Evolutionary conservation across 1,140 invertebrate genomes (phyloP).

Genomic region (Plectrocnemia conspersa): DNA sequence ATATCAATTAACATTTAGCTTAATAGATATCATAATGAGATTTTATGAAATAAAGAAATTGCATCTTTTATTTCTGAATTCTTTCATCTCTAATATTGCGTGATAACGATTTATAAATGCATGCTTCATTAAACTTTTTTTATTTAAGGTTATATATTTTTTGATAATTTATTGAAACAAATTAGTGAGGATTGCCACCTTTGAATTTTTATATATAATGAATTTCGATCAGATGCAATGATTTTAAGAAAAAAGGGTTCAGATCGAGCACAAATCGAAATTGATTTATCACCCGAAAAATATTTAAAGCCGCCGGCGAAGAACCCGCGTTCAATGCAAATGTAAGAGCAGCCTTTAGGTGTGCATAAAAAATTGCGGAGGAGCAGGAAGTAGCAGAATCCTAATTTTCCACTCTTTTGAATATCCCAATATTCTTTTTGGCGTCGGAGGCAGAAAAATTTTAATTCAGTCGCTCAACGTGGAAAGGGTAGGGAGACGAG

Average conservation of each 20-base stretch:
- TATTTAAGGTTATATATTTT: too few relatives aligned
- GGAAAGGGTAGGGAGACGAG: slow-evolving; percentile 8
- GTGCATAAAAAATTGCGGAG: slow-evolving; percentile 22
- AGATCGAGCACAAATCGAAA: slow-evolving; percentile 12
- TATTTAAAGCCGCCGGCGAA: slow-evolving; percentile 28
- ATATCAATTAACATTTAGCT: too few relatives aligned
- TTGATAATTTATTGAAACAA: too few relatives aligned
- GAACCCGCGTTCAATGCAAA: slow-evolving; percentile 32
- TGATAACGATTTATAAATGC: too few relatives aligned
- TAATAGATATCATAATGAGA: too few relatives aligned
- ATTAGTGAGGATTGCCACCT: too few relatives aligned
- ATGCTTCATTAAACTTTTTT: too few relatives aligned
- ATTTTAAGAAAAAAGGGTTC: slow-evolving; percentile 6
- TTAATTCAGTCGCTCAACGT: slow-evolving; percentile 29
- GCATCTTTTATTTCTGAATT: too few relatives aligned
- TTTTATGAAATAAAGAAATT: too few relatives aligned
- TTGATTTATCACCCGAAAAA: slow-evolving; percentile 30
- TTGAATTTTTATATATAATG: too few relatives aligned
- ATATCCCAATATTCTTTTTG: slow-evolving; percentile 36
- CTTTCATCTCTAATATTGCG: too few relatives aligned
- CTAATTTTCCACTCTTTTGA: slow-evolving; percentile 36
- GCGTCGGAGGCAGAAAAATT: slow-evolving; percentile 33
- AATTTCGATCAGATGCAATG: slow-evolving; percentile 1
- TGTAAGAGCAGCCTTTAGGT: slow-evolving; percentile 28
- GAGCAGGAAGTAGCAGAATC: slow-evolving; percentile 31